Evolutionary conservation across 2,797 vertebrate species (phyloP).

Genomic region (Gymnocypris eckloni): DNA sequence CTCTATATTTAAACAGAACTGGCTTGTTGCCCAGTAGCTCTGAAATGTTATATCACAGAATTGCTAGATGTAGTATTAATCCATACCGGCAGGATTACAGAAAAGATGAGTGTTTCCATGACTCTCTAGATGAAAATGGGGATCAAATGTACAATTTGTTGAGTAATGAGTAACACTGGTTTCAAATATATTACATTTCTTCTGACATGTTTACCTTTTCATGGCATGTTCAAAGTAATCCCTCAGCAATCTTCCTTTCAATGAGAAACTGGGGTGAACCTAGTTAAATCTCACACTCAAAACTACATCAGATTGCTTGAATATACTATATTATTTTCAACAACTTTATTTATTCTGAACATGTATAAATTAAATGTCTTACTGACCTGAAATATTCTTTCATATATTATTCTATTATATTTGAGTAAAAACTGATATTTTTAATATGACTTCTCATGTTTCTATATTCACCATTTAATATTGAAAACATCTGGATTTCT

Average conservation of each 20-base stretch:
- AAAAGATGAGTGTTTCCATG: conserved; percentile 52
- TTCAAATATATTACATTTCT: background rate
- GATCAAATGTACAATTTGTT: conserved; percentile 60
- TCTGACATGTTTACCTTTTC: background rate
- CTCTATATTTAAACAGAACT: conserved; percentile 19
- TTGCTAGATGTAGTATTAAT: conserved; percentile 75
- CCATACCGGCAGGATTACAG: conserved; percentile 78
- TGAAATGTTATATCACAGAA: conserved; percentile 71
- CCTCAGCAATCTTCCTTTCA: background rate
- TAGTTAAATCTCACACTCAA: background rate
- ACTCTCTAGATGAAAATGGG: conserved; percentile 69
- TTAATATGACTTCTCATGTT: background rate
- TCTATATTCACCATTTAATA: background rate
- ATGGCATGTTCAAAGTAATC: background rate
- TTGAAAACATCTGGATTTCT: background rate
- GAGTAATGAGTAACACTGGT: background rate
- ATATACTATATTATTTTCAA: background rate
- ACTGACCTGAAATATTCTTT: background rate
- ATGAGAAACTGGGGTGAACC: background rate
- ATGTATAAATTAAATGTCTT: background rate
- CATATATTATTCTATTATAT: background rate
- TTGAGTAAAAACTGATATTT: background rate
- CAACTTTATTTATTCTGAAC: background rate
- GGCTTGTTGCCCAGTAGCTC: conserved; percentile 63
- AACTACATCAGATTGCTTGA: background rate